Percentiles rank a stretch among this genome's conserved stretches.
phyloP scores from a whole-genome alignment of 2,888 invertebrate species.

The Hydrotaea cyrtoneurina region DNA sequence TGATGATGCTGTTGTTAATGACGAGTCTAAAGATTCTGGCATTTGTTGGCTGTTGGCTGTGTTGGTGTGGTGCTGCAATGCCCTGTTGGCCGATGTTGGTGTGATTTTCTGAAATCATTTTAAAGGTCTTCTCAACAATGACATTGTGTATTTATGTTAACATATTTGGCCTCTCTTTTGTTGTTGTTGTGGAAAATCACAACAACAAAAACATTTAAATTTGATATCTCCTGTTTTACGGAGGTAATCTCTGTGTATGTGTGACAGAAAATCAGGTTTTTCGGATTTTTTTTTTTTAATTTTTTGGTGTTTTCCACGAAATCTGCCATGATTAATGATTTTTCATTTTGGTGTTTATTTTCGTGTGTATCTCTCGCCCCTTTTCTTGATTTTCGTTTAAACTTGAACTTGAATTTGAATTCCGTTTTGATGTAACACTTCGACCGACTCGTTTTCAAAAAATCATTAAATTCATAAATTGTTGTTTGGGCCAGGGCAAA shows the following conservation, averaged over 20 bases:
- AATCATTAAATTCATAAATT: not conserved
- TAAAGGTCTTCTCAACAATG: slow-evolving; percentile 8
- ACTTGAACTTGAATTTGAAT: slow-evolving; percentile 28
- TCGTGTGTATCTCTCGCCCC: too few relatives aligned
- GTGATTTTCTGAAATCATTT: not conserved
- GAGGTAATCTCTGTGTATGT: not conserved
- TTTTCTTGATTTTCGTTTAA: not conserved
- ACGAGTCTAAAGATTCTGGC: too few relatives aligned
- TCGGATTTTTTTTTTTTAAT: not conserved
- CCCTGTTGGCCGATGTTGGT: not conserved
- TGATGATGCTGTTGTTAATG: too few relatives aligned
- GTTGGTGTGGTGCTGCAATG: not conserved
- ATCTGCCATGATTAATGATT: slow-evolving; percentile 35
- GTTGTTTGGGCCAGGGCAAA: not conserved
- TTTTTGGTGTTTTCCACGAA: slow-evolving; percentile 27
- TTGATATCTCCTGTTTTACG: not conserved
- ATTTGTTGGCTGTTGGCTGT: not conserved
- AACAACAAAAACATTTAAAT: not conserved
- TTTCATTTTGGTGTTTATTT: slow-evolving; percentile 5
- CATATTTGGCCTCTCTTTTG: not conserved
- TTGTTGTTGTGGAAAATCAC: not conserved
- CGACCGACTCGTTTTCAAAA: not conserved
- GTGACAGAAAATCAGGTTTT: slow-evolving; percentile 10
- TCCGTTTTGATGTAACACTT: not conserved
- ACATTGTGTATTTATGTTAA: slow-evolving; percentile 8